Conservation (phyloP, 2,888 invertebrate species). For the Galerucella pusilla region DNA sequence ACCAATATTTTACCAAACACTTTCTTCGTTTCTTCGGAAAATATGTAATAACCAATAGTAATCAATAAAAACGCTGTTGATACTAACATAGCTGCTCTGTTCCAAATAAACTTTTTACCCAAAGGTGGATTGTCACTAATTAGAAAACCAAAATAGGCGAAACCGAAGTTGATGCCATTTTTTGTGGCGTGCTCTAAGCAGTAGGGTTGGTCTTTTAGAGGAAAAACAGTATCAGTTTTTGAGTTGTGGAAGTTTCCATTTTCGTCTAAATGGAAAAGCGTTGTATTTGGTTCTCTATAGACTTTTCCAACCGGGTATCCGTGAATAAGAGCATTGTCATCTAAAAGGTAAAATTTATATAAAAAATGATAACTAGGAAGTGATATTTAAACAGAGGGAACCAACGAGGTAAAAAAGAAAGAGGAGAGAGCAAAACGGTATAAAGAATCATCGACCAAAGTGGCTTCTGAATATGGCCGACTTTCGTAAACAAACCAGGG, state of each 20-base stretch:
- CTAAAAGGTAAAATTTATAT: constrained; percentile 36
- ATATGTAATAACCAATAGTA: constrained; percentile 47
- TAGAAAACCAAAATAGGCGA: constrained; percentile 43
- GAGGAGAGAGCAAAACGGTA: too few relatives aligned
- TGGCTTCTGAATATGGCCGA: too few relatives aligned
- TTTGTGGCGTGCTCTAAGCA: constrained; percentile 50
- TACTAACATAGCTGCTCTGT: constrained; percentile 49
- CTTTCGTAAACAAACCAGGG: too few relatives aligned
- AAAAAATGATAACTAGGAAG: background rate
- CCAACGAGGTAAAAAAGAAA: too few relatives aligned
- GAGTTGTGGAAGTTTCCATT: constrained; percentile 42
- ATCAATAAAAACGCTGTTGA: constrained; percentile 50
- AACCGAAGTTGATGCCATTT: constrained; percentile 35
- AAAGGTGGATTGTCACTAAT: constrained; percentile 27
- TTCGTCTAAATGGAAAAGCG: constrained; percentile 41
- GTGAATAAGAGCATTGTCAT: constrained; percentile 45
- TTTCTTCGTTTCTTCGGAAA: constrained; percentile 49
- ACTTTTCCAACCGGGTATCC: constrained; percentile 35
- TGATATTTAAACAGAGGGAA: too few relatives aligned
- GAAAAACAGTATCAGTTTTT: constrained; percentile 41
- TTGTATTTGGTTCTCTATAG: constrained; percentile 35
- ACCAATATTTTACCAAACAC: constrained; percentile 53
- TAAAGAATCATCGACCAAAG: too few relatives aligned
- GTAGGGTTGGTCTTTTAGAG: constrained; percentile 44
- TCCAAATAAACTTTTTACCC: constrained; percentile 47